Evolutionary conservation across 1,140 invertebrate genomes (phyloP), one percentile per base, ranked within the genome.

Genomic region (Hypothenemus hampei): DNA sequence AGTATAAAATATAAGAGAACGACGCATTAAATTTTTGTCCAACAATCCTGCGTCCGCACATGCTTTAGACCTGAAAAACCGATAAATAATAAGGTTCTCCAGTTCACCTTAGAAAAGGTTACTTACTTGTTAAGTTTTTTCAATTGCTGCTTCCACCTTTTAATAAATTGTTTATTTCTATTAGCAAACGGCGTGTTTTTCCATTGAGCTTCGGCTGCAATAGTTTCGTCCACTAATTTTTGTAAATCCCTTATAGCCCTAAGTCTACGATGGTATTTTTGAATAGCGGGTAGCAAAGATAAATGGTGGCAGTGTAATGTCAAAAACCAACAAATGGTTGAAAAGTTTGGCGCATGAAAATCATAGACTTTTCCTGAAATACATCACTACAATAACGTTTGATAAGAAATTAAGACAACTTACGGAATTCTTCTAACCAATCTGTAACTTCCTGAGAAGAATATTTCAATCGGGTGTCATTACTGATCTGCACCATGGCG

Each of bases 301-400:
- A 98, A 77, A 69, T 97, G 92, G 74, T 97, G 92, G 67, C 87
- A 89, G 69, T 95, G 90, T 10, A 98, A 76, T 0, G 94, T 97
- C 21, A 98, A 74, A 72, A 96, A 97, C 89, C 95, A 98, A 69
- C 94, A 97, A 61, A 96, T 89, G 0, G 94, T 97, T 20, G 90
- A 86, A 73, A 98, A 98, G 67, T 94, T 97, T 0, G 85, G 78
- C 46, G 90, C 85, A 29, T 80, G 78, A 83, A 85, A 88, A 36
- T 73, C 72, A 64, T 82, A 78, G 13, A 74, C 74, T 55, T 78
- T 75, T 21, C 71, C 77, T 80, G 60, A 0, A 64, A 64, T 7
- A 7, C 16, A 37, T 37, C 7, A 37, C 8, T 31, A 31, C 10
- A 31, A 31, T 31, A 31, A 31, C 3, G 26, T 31, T n/a, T n/a